Evolutionary conservation across 2,113 vertebrate genomes (phyloP).

Genomic region (Sebastes schlegelii): DNA sequence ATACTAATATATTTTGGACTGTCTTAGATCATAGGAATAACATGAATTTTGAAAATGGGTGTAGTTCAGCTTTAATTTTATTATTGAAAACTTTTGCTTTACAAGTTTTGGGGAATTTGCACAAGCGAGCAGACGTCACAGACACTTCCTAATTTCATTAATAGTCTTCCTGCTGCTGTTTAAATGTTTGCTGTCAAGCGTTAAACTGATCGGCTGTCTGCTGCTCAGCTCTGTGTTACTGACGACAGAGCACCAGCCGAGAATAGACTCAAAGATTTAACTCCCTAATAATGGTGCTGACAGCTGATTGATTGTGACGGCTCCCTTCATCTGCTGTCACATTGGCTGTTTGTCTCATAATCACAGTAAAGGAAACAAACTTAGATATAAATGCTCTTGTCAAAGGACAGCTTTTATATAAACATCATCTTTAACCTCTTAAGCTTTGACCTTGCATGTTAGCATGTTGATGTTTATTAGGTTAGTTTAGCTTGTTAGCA

Average conservation of each 20-base stretch:
- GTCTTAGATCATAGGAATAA: background rate
- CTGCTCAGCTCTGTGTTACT: constrained; percentile 24
- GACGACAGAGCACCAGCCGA: constrained; percentile 50
- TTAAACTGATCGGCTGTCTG: constrained; percentile 54
- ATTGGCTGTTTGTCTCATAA: constrained; percentile 2
- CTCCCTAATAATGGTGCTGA: constrained; percentile 62
- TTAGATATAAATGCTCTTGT: background rate
- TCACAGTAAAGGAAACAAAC: constrained; percentile 17
- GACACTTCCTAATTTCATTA: background rate
- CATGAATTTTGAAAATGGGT: background rate
- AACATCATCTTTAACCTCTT: background rate
- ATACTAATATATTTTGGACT: background rate
- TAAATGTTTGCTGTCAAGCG: background rate
- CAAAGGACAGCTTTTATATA: background rate
- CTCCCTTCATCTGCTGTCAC: constrained; percentile 37
- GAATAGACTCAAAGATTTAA: constrained; percentile 61
- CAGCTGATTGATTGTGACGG: constrained; percentile 52
- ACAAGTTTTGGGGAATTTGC: background rate
- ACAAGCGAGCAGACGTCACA: background rate
- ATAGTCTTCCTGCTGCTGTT: constrained; percentile 2
- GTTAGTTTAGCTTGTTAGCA: background rate
- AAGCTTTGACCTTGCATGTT: background rate
- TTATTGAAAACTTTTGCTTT: background rate
- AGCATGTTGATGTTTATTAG: background rate
- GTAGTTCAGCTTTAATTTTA: background rate